Conservation (phyloP, 1,140 invertebrate genomes). For the Fopius arisanus region DNA sequence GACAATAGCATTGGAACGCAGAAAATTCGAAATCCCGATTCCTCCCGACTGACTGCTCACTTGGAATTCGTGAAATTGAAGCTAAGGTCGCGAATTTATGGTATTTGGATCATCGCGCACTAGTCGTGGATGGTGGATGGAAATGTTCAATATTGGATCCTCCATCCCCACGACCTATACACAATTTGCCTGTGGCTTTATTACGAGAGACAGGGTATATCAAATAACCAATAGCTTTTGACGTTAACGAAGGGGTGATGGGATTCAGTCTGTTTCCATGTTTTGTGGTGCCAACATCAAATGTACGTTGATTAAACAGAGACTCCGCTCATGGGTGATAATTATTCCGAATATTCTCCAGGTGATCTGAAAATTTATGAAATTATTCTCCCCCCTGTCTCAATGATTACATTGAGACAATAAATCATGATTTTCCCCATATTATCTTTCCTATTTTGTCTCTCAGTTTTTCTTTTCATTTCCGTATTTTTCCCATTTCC, state of each 20-base stretch:
- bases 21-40: slow-evolving; percentile 4
- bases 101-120: background rate
- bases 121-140: background rate
- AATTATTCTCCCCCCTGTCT: background rate
- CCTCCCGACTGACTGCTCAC: background rate
- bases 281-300: background rate
- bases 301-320: slow-evolving; percentile 3
- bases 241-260: slow-evolving; percentile 8
- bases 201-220: slow-evolving; percentile 3
- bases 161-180: background rate
- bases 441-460: too few species aligned
- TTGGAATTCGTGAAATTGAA: slow-evolving; percentile 11
- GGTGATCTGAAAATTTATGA: background rate
- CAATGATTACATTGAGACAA: too few species aligned
- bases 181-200: slow-evolving; percentile 13
- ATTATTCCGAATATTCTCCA: slow-evolving; percentile 1
- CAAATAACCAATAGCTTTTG: slow-evolving; percentile 13
- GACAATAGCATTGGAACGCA: background rate
- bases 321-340: background rate
- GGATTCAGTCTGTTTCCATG: background rate
- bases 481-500: too few species aligned
- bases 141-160: slow-evolving; percentile 11
- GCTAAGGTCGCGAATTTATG: slow-evolving; percentile 4
- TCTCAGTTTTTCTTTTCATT: too few species aligned
- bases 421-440: too few species aligned